Base-by-base conservation (phyloP, 2,888 invertebrate species). In the Pyrrhosoma nymphula region DNA sequence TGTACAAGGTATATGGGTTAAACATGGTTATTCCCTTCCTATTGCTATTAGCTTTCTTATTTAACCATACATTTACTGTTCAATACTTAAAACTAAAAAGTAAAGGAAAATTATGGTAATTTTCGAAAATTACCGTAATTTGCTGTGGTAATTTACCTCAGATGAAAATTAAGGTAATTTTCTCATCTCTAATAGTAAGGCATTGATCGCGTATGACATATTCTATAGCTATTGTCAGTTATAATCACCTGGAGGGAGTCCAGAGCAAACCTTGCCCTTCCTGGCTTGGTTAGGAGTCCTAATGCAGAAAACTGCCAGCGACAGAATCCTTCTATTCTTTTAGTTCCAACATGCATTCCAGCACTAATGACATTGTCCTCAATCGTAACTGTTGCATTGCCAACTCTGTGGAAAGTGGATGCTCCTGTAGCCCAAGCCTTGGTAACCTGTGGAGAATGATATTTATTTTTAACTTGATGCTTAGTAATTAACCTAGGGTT, bases 361-460 rank as follows among this genome's bases (percentile, higher is more conserved):
- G 96, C 95, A 90, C 97, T 97, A 8, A 98, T 97, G 0, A 98
- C 98, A 95, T 98, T 98, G 96, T 98, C 98, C 96, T 98, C 97
- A 97, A 99, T 97, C 96, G 97, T 97, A 55, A 98, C 97, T 0
- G 98, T 98, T 95, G 99, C 98, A 96, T 99, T 98, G 0, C 98
- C 99, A 63, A 98, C 98, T 95, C 99, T 97, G 96, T 99, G 98
- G 96, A 99, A 98, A 10, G 98, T 98, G 0, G 98, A 98, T 95
- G 98, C 97, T 0, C 99, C 99, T 69, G 97, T 98, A 26, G 99
- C 96, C 98, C 98, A 98, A 0, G 99, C 99, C 96, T 98, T 98
- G 0, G 97, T 97, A 96, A 98, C 97, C 95, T 98, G 75, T 23
- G n/a, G 30, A 69, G 4, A 69, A 69, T 26, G 1, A 69, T 60